These are phyloP conservation scores for Ephialtes manifestator DNA, from an alignment of 2,888 invertebrate genomes.

Conservation along the genomic window DNA sequence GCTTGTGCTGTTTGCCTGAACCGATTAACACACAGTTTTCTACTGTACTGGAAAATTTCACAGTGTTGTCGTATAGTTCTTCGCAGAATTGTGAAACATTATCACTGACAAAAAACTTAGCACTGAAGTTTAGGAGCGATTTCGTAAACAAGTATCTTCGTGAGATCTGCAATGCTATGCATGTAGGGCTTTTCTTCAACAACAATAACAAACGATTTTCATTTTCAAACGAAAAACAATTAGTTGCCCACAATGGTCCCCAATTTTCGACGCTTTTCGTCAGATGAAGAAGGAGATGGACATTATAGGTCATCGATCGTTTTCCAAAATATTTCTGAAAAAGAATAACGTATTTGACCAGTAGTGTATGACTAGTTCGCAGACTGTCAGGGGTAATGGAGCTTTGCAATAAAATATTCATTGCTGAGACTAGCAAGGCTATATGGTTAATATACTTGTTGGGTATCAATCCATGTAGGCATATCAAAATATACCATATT, in stretches of 20 bases:
- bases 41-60: too few relatives aligned
- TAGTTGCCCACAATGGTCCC: constrained; percentile 51
- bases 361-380: neutral
- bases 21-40: too few relatives aligned
- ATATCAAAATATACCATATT: constrained; percentile 44
- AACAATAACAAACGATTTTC: constrained; percentile 35
- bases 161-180: constrained; percentile 52
- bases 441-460: constrained; percentile 63
- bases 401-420: constrained; percentile 25
- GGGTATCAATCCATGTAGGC: constrained; percentile 55
- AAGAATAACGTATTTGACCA: constrained; percentile 1
- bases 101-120: too few relatives aligned
- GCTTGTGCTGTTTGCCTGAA: too few relatives aligned
- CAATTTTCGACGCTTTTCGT: constrained; percentile 26
- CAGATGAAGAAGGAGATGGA: constrained; percentile 48
- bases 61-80: too few relatives aligned
- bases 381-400: constrained; percentile 1
- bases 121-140: too few relatives aligned
- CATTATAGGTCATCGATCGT: constrained; percentile 28
- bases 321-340: constrained; percentile 29
- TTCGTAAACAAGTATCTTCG: constrained; percentile 50
- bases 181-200: constrained; percentile 27
- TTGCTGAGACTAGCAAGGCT: constrained; percentile 29
- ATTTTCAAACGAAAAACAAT: constrained; percentile 34
- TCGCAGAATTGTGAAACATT: too few relatives aligned